Conservation (phyloP, 2,888 invertebrate species). For the Agonopterix subpropinquella region DNA sequence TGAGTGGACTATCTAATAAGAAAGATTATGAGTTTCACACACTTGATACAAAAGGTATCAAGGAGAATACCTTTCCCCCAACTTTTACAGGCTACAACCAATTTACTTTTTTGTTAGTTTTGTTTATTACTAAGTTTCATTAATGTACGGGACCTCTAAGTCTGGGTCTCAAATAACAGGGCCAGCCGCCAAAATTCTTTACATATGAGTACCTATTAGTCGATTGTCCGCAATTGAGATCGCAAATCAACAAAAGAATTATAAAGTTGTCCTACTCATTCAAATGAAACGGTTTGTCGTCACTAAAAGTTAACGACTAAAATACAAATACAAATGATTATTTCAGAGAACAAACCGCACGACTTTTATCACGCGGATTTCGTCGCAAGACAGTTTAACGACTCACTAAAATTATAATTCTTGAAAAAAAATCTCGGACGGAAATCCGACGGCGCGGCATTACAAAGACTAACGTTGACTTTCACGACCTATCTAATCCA, state of each 20-base stretch:
- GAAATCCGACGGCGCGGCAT: constrained; percentile 12
- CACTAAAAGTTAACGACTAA: neutral
- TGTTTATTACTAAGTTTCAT: no score
- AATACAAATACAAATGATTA: constrained; percentile 1
- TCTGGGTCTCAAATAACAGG: no score
- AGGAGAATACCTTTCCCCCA: no score
- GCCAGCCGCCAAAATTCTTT: no score
- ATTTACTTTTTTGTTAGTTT: no score
- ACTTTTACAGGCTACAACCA: no score
- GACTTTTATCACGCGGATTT: constrained; percentile 3
- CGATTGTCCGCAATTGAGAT: no score
- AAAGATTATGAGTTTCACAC: no score
- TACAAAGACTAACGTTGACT: constrained; percentile 27
- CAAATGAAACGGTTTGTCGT: constrained; percentile 4
- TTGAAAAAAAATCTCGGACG: constrained; percentile 8
- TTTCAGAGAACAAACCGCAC: neutral
- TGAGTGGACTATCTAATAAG: no score
- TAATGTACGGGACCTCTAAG: no score
- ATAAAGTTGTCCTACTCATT: constrained; percentile 2
- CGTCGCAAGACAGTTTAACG: constrained; percentile 14
- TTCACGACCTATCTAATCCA: constrained; percentile 28
- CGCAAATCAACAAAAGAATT: neutral
- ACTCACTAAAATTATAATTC: constrained; percentile 14
- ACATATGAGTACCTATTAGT: no score
- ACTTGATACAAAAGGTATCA: no score